Conservation (phyloP, 2,888 invertebrate genomes). For the Furcula furcula region DNA sequence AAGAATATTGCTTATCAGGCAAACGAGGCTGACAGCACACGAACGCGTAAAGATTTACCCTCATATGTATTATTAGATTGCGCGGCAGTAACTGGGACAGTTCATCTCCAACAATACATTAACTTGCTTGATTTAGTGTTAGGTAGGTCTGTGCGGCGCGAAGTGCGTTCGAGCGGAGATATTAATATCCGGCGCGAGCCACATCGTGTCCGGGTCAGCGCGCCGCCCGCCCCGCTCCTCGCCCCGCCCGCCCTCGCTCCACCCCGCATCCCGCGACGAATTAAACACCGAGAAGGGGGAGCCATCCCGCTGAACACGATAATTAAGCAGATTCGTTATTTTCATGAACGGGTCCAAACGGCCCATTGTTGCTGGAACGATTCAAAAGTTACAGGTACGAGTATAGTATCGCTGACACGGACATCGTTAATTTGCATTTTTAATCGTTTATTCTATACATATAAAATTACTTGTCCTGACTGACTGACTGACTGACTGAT, state of each 20-base stretch:
- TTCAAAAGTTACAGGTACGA: too few relatives aligned
- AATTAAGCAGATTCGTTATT: conserved; percentile 59
- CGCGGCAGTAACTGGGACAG: too few relatives aligned
- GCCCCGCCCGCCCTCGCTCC: background rate
- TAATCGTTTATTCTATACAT: too few relatives aligned
- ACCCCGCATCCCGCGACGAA: background rate
- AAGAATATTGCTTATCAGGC: conserved; percentile 1
- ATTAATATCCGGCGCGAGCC: conserved; percentile 63
- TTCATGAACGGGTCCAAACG: too few relatives aligned
- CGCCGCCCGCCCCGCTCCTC: conserved; percentile 9
- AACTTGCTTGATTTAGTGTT: conserved; percentile 3
- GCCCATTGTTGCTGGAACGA: too few relatives aligned
- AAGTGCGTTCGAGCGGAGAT: conserved; percentile 57
- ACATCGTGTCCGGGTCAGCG: conserved; percentile 60
- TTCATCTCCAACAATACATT: too few relatives aligned
- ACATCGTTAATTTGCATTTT: too few relatives aligned
- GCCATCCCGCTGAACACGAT: conserved; percentile 23
- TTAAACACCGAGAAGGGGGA: background rate
- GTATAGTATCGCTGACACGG: too few relatives aligned
- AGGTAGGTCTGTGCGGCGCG: conserved; percentile 21
- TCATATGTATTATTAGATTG: too few relatives aligned
- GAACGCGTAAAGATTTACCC: too few relatives aligned
- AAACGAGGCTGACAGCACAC: conserved; percentile 8
- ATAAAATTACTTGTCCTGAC: too few relatives aligned
- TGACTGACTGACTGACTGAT: too few relatives aligned